Conservation (phyloP, 2,113 vertebrate species). For the Dicaeum eximium region DNA sequence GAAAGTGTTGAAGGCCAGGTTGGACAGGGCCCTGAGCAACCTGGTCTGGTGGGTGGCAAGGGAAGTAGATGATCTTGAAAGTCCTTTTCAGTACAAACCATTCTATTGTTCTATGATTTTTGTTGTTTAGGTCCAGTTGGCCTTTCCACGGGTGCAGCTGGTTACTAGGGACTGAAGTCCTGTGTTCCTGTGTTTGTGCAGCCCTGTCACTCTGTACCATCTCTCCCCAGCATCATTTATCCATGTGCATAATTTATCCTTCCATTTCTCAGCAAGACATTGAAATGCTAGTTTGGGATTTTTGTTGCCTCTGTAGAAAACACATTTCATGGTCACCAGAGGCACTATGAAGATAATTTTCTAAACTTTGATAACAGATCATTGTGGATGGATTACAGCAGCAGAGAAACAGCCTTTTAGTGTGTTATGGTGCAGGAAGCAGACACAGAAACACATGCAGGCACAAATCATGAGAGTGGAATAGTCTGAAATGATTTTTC, state of each 20-base stretch:
- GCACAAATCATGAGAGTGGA: neutral
- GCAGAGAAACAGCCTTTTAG: neutral
- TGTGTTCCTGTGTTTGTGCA: neutral
- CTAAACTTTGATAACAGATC: neutral
- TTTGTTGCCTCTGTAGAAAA: neutral
- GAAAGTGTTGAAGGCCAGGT: neutral
- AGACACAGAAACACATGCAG: neutral
- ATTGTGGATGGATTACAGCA: neutral
- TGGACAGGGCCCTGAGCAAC: neutral
- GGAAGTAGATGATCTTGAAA: neutral
- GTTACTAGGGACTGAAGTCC: neutral
- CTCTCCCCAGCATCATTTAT: neutral
- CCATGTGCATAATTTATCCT: neutral
- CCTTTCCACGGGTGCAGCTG: neutral
- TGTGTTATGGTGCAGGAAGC: neutral
- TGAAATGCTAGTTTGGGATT: neutral
- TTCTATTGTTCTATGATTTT: neutral
- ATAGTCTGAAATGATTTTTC: neutral
- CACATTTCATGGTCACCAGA: neutral
- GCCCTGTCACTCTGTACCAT: neutral
- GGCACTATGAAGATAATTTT: neutral
- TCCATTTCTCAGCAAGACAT: neutral
- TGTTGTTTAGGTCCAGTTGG: neutral
- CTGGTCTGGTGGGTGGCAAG: neutral
- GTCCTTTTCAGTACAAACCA: neutral